These are phyloP conservation scores for Brachyrhaphis roseni DNA, from an alignment of 2,797 vertebrate species.

Conservation along the genomic window DNA sequence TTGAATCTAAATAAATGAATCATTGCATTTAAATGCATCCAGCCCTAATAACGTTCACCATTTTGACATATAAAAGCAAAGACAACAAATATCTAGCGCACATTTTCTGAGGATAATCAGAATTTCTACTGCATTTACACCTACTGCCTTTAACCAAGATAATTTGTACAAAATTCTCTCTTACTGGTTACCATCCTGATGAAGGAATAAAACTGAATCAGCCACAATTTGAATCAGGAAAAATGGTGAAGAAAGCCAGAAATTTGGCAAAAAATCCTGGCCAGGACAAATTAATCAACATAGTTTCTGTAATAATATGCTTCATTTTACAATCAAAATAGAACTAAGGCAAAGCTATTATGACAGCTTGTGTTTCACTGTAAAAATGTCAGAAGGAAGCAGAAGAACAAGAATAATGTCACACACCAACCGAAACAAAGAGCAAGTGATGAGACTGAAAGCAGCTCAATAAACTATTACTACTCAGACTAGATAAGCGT, in stretches of 20 bases:
- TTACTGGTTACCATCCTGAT: neutral
- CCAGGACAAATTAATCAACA: neutral
- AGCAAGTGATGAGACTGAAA: constrained; percentile 21
- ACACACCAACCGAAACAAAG: neutral
- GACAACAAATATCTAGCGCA: neutral
- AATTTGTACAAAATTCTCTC: neutral
- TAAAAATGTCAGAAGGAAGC: constrained; percentile 9
- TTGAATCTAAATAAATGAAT: neutral
- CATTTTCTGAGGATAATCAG: neutral
- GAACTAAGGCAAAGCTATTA: neutral
- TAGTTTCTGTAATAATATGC: neutral
- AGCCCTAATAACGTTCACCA: neutral
- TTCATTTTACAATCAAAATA: neutral
- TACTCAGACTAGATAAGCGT: constrained; percentile 24
- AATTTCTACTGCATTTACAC: neutral
- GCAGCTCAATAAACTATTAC: constrained; percentile 35
- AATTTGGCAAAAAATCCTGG: neutral
- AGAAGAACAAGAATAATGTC: constrained; percentile 5
- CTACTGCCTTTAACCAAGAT: neutral
- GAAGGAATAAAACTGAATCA: neutral
- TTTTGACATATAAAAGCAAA: neutral
- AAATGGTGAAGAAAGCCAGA: neutral
- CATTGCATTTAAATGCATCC: neutral
- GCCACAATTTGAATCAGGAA: neutral
- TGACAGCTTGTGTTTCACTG: neutral